Evolutionary conservation across 2,113 vertebrate genomes (phyloP), one percentile per base, ranked within the genome.

Genomic region (Ploceus nigricollis): DNA sequence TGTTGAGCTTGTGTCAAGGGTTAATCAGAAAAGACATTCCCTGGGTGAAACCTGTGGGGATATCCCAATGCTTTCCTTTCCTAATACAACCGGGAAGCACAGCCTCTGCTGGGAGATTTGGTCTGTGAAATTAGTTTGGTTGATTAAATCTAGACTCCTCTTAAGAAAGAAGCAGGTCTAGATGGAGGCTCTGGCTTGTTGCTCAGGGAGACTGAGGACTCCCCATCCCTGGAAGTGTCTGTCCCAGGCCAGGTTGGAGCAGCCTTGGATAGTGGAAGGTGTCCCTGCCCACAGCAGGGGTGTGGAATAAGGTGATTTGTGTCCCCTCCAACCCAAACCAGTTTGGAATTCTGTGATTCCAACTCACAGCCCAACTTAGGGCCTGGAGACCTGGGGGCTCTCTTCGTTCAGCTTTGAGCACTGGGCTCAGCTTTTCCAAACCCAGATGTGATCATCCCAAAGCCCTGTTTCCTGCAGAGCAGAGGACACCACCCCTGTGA

Each of bases 81-180:
- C 63, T 45, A 25, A 45, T 12, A 37, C 33, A 56, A 10, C 27
- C 33, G 31, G 61, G 50, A 45, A 66, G 20, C 0, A 0, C 77
- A 66, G 61, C 27, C 40, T 45, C 50, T 66, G 27, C 50, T 45
- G 50, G 87, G 81, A 86, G 89, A 69, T 71, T 84, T 71, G 86
- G 60, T 87, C 70, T 33, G 84, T 40, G 86, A 76, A 83, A 95
- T 80, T 3, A 71, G 40, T 82, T 89, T 81, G 54, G 86, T 87
- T 66, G 21, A 82, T 96, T 94, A 93, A 96, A 95, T 93, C 93
- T 68, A 91, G 89, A 96, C 82, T 82, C 18, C 58, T 79, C 81
- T 82, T 84, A 69, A 63, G 56, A 57, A 60, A 56, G 37, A 65
- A 40, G 27, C 21, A 7, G 45, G 31, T 40, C 54, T 56, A 44